Conservation (phyloP, 2,797 vertebrate species). For the Macroramphosus scolopax region DNA sequence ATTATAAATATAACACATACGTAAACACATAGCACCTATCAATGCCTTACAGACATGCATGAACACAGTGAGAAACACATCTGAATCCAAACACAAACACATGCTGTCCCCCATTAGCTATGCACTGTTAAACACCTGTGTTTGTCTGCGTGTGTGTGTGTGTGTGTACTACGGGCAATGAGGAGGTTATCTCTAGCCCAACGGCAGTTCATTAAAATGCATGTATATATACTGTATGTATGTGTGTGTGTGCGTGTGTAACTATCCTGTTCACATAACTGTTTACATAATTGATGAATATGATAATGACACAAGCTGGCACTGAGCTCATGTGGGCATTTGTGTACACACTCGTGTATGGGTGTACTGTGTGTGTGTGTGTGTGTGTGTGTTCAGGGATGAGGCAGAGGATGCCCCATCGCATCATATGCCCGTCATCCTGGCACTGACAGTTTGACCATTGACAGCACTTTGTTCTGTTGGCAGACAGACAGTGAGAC, state of each 20-base stretch:
- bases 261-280: conserved; percentile 69
- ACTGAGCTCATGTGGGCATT: conserved; percentile 56
- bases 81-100: conserved; percentile 28
- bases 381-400: conserved; percentile 28
- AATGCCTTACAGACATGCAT: conserved; percentile 6
- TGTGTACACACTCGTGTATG: conserved; percentile 37
- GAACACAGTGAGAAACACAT: conserved; percentile 4
- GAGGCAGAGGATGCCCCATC: conserved; percentile 34
- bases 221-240: conserved; percentile 63
- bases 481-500: conserved; percentile 51
- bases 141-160: conserved; percentile 18
- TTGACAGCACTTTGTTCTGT: conserved; percentile 60
- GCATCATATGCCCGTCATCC: conserved; percentile 42
- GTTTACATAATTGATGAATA: conserved; percentile 86
- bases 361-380: conserved; percentile 18
- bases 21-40: conserved; percentile 1
- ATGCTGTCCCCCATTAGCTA: conserved; percentile 39
- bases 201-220: conserved; percentile 79
- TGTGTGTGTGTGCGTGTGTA: conserved; percentile 33
- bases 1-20: conserved; percentile 3
- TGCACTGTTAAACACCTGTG: conserved; percentile 58
- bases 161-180: conserved; percentile 46
- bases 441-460: conserved; percentile 65
- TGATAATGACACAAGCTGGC: conserved; percentile 83
- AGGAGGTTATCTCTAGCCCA: conserved; percentile 73